Base-by-base conservation (phyloP, 2,888 invertebrate species). In the Melipona bicolor region DNA sequence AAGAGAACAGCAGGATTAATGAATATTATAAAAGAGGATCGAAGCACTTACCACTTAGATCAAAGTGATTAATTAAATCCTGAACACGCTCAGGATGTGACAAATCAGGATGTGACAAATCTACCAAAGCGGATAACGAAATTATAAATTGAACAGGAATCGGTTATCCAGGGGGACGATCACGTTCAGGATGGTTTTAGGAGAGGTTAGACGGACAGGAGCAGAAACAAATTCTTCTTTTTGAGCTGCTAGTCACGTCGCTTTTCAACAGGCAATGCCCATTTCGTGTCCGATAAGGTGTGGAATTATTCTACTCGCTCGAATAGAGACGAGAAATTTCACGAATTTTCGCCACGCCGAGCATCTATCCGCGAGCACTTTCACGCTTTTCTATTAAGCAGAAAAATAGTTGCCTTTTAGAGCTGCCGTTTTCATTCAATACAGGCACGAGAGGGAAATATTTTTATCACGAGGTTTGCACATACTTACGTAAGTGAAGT, bases 241-340 rank as follows among this genome's bases (percentile, higher is more conserved):
- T 78, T 61, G 73, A 69, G 15, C 19, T 52, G 59, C 73, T 13
- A 43, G 78, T 73, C 78, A 81, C 73, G 81, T 73, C 24, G 54
- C 62, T 19, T 54, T 68, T 69, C 69, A 62, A 73, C 64, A 62
- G 72, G 32, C 73, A 69, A 36, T 73, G 78, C 64, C 61, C 32
- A 73, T 78, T 70, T 49, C 56, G n/a, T 73, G 73, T 72, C 54
- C 62, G 21, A 50, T 61, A 49, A 67, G 24, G 49, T 27, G 70
- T n/a, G 27, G 61, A 27, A 81, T 77, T 72, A 68, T 72, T 72
- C 77, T 49, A 62, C 49, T 72, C 15, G 15, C 65, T 32, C 11
- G 59, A 68, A 68, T 68, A 32, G 56, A 52, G 59, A 61, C 43
- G n/a, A 50, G n/a, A 49, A 69, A 61, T 73, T 64, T 77, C 43